Evolutionary conservation across 2,797 vertebrate species (phyloP), one percentile per base, ranked within the genome.

Genomic region (Aythya fuligula): DNA sequence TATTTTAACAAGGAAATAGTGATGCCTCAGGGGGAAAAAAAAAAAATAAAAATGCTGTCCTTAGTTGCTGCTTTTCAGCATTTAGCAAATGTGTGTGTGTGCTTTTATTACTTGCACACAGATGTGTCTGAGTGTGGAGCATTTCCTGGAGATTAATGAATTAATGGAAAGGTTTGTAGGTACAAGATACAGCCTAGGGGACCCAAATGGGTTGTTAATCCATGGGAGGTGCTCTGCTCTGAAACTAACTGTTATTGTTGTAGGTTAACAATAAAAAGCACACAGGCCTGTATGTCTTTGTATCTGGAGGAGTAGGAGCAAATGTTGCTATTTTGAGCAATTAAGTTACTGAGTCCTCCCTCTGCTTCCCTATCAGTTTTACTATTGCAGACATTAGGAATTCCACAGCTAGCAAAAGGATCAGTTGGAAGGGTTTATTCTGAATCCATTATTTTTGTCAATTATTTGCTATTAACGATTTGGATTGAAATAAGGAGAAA

Each of bases 111-210:
- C 13, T 4, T 18, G 43, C 34, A 8, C 25, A 36, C 38, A 36
- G 39, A 75, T 45, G 0, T 24, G 32, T 78, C 24, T 64, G 87
- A 78, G 71, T 24, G 69, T 54, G 72, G 77, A 73, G 85, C 76
- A 57, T 91, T 95, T 85, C 79, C 89, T 91, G 89, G 58, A 74
- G 78, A 79, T 91, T 5, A 96, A 19, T n/a, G 53, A 13, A 70
- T 69, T 70, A n/a, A 13, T 82, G 89, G 85, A 80, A 90, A 83
- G 67, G 66, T 41, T 10, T 94, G 73, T 75, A 89, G 62, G 32
- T 87, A 17, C 51, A 25, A 66, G 38, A 83, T 38, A 13, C 85
- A 87, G 75, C 79, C 62, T 45, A 74, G 47, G 66, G 8, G 24
- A 70, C 39, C 12, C 56, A 85, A 38, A 14, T 20, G 69, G 65